phyloP scores from a whole-genome alignment of 2,113 vertebrate genomes.

The Tricholaema leucomelas region DNA sequence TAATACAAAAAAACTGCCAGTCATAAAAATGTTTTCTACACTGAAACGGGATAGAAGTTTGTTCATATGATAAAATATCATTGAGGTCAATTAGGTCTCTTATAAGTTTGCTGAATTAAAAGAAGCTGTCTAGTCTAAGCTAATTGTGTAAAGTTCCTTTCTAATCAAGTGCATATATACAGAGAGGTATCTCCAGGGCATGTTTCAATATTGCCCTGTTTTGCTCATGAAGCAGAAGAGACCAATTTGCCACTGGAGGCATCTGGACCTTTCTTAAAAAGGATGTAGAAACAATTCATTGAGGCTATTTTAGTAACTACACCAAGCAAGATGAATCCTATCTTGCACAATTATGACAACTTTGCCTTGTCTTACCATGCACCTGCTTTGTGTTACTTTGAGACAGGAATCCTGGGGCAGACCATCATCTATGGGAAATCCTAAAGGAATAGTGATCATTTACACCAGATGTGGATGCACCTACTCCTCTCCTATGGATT shows the following conservation, averaged over 20 bases:
- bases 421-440: neutral
- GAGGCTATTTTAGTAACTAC: neutral
- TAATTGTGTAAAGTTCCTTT: conserved; percentile 8
- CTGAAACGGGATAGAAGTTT: conserved; percentile 1
- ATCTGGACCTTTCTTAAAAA: neutral
- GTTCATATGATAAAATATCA: neutral
- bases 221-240: neutral
- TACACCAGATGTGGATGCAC: neutral
- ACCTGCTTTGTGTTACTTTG: neutral
- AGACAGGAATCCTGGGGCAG: fast-evolving
- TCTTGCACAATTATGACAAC: neutral
- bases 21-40: neutral
- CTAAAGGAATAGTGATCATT: neutral
- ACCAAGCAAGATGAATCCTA: neutral
- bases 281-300: neutral
- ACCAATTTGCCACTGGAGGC: neutral
- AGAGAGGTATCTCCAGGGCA: neutral
- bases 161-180: neutral
- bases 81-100: neutral
- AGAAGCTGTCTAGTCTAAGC: neutral
- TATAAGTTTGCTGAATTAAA: conserved; percentile 31
- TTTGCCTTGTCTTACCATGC: neutral
- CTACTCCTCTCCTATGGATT: neutral
- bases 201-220: neutral
- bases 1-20: conserved; percentile 15